These are phyloP conservation scores for Drosophila ochracea DNA, from an alignment of 2,888 invertebrate genomes.

Conservation along the genomic window DNA sequence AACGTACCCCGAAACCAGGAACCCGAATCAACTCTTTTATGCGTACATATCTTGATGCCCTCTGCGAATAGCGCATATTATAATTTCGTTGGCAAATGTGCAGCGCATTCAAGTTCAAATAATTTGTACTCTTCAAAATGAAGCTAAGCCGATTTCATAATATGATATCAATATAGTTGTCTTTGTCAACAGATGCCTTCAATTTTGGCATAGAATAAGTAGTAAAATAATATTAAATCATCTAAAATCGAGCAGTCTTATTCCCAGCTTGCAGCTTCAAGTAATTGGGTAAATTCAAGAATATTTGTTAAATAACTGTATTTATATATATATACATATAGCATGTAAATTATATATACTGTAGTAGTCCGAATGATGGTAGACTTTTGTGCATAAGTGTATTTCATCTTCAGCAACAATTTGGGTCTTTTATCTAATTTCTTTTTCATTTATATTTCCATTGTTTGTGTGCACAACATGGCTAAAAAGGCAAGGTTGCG, in stretches of 20 bases:
- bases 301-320: background rate
- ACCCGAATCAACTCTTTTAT: slow-evolving; percentile 24
- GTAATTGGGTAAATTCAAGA: background rate
- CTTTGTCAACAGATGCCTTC: background rate
- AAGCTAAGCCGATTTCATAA: background rate
- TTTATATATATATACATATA: no score
- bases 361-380: background rate
- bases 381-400: slow-evolving; percentile 4
- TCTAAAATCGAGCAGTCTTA: background rate
- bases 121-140: background rate
- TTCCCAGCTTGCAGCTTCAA: background rate
- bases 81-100: slow-evolving; percentile 3
- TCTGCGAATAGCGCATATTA: slow-evolving; percentile 3
- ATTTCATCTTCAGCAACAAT: background rate
- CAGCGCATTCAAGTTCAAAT: background rate
- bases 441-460: slow-evolving; percentile 1
- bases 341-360: background rate
- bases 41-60: background rate
- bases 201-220: background rate
- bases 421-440: background rate
- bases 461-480: slow-evolving; percentile 33
- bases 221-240: background rate
- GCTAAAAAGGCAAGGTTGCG: background rate
- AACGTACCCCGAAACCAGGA: background rate
- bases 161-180: background rate